Evolutionary conservation across 1,140 invertebrate species (phyloP), one percentile per base, ranked within the genome.

Genomic region (Zaprionus vittiger): DNA sequence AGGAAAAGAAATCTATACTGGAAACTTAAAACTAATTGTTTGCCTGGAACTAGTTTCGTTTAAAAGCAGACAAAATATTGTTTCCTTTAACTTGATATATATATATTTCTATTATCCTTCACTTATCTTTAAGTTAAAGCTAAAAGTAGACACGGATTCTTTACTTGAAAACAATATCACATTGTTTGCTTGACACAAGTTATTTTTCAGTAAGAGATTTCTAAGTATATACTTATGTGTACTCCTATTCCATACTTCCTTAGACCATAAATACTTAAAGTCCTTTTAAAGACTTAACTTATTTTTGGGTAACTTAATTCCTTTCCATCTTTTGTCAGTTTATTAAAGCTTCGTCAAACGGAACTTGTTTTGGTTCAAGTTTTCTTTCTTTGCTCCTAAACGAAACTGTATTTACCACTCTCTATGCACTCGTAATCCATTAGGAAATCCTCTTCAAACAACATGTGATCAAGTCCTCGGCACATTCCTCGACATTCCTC

Each of bases 401-500:
- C 54, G 54, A 56, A 56, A 56, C 54, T n/a, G 24, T 28, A 31
- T 56, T 56, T 37, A 12, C 28, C 17, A 44, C 31, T 20, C 57
- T 38, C 47, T 62, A 3, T 17, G n/a, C 59, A 41, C n/a, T 20
- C 34, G 34, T 44, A 70, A 63, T 41, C 34, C 60, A 22, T 26
- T 31, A 24, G 54, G 12, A 49, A 69, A 63, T 70, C 28, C 49
- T 55, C 57, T 69, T 74, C 20, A 24, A 61, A 26, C 20, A 62
- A 56, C 65, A 14, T 56, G 22, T 70, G 73, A 63, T 57, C 38
- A 38, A 63, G 11, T 59, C n/a, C 22, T 55, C 11, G 55, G 41
- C 41, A 31, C 31, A 31, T 31, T 31, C 28, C 7, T 31, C 28
- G 28, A 31, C 44, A 55, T 69, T 41, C 20, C 24, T 24, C 60